Conservation (phyloP, 2,797 vertebrate genomes). For the Hippopotamyrus pictus region DNA sequence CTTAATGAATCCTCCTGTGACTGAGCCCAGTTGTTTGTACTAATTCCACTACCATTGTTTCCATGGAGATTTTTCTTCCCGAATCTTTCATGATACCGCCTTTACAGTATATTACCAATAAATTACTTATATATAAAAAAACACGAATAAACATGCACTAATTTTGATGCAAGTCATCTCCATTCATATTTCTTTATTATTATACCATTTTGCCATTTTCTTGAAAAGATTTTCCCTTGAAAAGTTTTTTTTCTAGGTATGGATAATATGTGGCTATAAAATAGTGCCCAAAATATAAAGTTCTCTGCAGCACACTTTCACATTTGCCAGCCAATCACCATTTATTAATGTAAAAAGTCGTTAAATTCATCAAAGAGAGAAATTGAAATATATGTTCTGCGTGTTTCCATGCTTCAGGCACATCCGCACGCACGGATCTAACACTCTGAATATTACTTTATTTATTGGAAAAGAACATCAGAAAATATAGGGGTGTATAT, state of each 20-base stretch:
- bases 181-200: not conserved
- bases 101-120: not conserved
- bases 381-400: constrained; percentile 14
- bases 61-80: not conserved
- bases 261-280: constrained; percentile 17
- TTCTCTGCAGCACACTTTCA: not conserved
- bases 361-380: constrained; percentile 22
- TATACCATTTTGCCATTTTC: not conserved
- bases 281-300: constrained; percentile 1
- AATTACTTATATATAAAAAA: not conserved
- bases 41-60: not conserved
- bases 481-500: constrained; percentile 4
- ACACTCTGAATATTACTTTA: constrained; percentile 49
- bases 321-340: not conserved
- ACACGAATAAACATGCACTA: not conserved
- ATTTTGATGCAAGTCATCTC: not conserved
- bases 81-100: not conserved
- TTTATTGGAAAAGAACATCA: constrained; percentile 34
- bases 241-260: not conserved
- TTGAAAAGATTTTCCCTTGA: not conserved
- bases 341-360: constrained; percentile 15
- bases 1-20: not conserved
- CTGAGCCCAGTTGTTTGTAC: not conserved
- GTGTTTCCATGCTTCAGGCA: constrained; percentile 20
- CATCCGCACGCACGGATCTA: constrained; percentile 52